These are phyloP conservation scores for Dendrocopos noguchii DNA, from an alignment of 2,113 vertebrate genomes.

Conservation along the genomic window DNA sequence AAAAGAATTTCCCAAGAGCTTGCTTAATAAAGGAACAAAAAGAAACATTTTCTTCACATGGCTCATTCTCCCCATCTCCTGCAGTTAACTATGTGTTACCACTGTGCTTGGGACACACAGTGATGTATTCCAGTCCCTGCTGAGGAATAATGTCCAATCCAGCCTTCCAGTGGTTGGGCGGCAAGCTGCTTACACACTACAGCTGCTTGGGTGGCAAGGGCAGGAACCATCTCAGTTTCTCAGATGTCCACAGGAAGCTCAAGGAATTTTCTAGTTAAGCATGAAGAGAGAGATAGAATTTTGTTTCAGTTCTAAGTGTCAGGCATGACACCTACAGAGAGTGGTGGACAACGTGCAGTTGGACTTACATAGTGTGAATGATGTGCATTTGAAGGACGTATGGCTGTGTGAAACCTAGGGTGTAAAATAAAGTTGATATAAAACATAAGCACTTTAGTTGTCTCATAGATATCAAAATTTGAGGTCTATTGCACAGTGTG, in stretches of 20 bases:
- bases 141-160: neutral
- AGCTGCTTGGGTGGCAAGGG: neutral
- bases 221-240: neutral
- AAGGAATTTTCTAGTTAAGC: neutral
- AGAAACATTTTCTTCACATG: neutral
- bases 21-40: constrained; percentile 23
- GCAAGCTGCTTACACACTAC: neutral
- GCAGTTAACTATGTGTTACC: neutral
- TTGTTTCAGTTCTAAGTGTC: neutral
- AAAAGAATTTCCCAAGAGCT: constrained; percentile 46
- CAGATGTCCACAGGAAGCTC: neutral
- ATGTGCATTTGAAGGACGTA: neutral
- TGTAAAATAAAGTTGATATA: neutral
- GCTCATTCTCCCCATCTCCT: neutral
- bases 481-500: neutral
- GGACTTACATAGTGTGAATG: too few relatives aligned
- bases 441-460: neutral
- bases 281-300: neutral
- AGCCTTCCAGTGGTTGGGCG: neutral
- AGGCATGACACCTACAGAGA: neutral
- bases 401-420: neutral
- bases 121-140: neutral
- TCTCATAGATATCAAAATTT: neutral
- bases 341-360: accelerated
- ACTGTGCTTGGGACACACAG: neutral